A percentile compares a stretch with the other conserved stretches of the same genome.
phyloP scores from a whole-genome alignment of 92 coral and sea anemone genomes.

The Heteractis magnifica region DNA sequence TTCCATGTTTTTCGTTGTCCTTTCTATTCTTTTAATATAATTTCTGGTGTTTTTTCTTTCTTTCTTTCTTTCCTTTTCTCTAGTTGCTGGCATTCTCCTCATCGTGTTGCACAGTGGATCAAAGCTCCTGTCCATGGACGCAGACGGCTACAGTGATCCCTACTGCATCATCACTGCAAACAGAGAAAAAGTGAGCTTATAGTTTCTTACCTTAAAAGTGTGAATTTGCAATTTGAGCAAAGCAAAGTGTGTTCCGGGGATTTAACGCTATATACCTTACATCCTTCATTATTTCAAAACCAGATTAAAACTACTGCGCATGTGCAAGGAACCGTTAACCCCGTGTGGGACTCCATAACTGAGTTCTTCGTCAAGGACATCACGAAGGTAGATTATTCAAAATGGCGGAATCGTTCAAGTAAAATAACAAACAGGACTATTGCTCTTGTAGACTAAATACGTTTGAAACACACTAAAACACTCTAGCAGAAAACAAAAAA shows the following conservation, averaged over 20 bases:
- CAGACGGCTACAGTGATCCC: conserved; percentile 91
- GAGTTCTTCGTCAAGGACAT: conserved; percentile 80
- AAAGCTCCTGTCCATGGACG: conserved; percentile 80
- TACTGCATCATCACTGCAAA: conserved; percentile 82
- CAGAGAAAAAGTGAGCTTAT: conserved; percentile 55
- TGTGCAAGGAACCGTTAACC: conserved; percentile 80
- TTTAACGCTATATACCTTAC: no score
- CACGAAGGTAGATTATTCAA: conserved; percentile 52
- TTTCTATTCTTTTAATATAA: no score
- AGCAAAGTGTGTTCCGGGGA: no score
- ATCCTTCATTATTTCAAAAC: background rate
- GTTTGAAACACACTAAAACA: no score
- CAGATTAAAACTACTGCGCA: conserved; percentile 76
- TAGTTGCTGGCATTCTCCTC: conserved; percentile 81
- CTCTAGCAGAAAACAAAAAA: no score
- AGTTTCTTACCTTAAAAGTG: no score
- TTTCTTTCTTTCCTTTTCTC: background rate
- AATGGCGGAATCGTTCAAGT: background rate
- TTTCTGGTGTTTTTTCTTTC: background rate
- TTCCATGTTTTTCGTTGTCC: background rate
- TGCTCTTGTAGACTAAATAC: no score
- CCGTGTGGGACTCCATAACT: conserved; percentile 85
- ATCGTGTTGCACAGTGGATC: conserved; percentile 86
- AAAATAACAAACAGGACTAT: no score
- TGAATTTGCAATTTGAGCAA: no score